These are phyloP conservation scores for Pammene fasciana DNA, from an alignment of 2,888 invertebrate genomes.

Conservation along the genomic window DNA sequence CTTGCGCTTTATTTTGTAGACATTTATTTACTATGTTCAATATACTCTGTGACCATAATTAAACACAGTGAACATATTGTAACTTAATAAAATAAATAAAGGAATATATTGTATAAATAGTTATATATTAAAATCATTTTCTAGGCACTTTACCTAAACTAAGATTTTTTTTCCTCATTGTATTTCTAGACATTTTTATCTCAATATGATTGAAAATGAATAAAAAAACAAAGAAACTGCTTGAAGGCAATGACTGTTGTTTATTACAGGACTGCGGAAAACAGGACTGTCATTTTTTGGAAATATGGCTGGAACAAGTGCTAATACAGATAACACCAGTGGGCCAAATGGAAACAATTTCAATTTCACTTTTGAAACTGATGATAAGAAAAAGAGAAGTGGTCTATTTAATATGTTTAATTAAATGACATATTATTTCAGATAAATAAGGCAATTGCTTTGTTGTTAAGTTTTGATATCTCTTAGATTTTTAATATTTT, in stretches of 20 bases:
- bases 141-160: too few species aligned
- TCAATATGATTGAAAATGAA: too few species aligned
- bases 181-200: too few species aligned
- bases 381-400: constrained; percentile 67
- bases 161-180: too few species aligned
- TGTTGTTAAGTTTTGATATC: constrained; percentile 10
- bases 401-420: constrained; percentile 73
- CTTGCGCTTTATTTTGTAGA: too few species aligned
- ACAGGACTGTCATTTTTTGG: constrained; percentile 70
- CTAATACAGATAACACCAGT: constrained; percentile 53
- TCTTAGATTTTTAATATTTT: constrained; percentile 11
- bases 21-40: too few species aligned
- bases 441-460: constrained; percentile 1
- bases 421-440: constrained; percentile 46
- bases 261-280: constrained; percentile 65
- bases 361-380: constrained; percentile 70
- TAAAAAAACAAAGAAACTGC: background rate
- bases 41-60: too few species aligned
- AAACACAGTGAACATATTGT: too few species aligned
- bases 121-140: too few species aligned
- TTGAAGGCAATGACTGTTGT: constrained; percentile 4
- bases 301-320: constrained; percentile 47
- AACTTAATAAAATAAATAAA: too few species aligned
- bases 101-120: too few species aligned
- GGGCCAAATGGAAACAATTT: constrained; percentile 57